A percentile compares a stretch with the other conserved stretches of the same genome.
These are phyloP conservation scores for Chelidonichthys spinosus DNA, from an alignment of 2,797 vertebrate genomes.

Conservation along the genomic window DNA sequence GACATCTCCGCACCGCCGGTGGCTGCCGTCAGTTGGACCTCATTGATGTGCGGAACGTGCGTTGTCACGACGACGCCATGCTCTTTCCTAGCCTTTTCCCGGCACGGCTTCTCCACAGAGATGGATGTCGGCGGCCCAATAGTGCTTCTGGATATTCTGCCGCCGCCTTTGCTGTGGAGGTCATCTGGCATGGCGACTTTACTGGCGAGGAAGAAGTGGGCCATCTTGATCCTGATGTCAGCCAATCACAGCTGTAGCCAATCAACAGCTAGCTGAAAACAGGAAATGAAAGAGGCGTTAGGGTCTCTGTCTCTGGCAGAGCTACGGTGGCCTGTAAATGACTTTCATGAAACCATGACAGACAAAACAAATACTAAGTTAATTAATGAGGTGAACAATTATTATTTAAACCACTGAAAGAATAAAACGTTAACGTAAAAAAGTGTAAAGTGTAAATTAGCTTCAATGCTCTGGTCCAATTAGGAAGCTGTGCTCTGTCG, in stretches of 20 bases:
- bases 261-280: constrained; percentile 45
- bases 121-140: constrained; percentile 13
- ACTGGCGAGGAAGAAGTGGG: constrained; percentile 71
- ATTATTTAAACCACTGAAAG: no score
- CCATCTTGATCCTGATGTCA: constrained; percentile 45
- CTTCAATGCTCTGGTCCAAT: no score
- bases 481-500: no score
- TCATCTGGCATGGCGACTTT: constrained; percentile 85
- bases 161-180: constrained; percentile 80
- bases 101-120: constrained; percentile 80
- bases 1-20: constrained; percentile 92
- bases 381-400: no score
- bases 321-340: neutral
- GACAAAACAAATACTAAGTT: no score
- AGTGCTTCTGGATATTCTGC: constrained; percentile 68
- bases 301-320: neutral
- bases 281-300: neutral
- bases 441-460: no score
- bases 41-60: constrained; percentile 81
- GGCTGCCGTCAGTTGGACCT: constrained; percentile 89
- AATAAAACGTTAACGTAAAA: no score
- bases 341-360: no score
- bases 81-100: constrained; percentile 70
- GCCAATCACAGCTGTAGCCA: constrained; percentile 44
- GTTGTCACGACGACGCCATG: constrained; percentile 55